Conservation (phyloP, 2,797 vertebrate species). For the Ataeniobius toweri region DNA sequence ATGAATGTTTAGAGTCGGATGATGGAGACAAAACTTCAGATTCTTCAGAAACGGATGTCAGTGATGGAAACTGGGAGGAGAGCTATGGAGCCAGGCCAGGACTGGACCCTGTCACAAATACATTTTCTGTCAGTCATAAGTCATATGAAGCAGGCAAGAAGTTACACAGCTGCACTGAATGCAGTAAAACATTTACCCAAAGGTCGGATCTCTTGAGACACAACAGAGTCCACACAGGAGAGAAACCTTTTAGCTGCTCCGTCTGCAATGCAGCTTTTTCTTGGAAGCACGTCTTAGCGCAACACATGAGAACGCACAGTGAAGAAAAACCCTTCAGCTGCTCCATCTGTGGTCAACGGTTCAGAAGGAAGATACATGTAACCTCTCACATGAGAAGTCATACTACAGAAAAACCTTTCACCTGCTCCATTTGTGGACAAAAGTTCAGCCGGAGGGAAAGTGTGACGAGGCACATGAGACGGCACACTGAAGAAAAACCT, state of each 20-base stretch:
- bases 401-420: conserved; percentile 3
- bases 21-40: neutral
- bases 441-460: conserved; percentile 7
- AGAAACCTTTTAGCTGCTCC: neutral
- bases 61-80: conserved; percentile 2
- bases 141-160: neutral
- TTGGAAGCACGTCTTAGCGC: neutral
- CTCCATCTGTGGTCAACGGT: conserved; percentile 2
- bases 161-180: neutral
- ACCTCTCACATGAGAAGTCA: neutral
- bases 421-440: neutral
- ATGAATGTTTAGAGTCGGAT: neutral
- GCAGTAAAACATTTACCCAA: neutral
- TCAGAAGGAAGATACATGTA: neutral
- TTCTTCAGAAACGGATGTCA: neutral
- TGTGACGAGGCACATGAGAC: conserved; percentile 3
- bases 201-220: conserved; percentile 1
- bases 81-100: neutral
- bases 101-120: neutral
- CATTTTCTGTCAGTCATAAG: neutral
- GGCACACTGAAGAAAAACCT: conserved; percentile 7
- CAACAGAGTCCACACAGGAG: neutral
- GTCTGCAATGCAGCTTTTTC: neutral
- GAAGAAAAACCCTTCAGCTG: conserved; percentile 20
- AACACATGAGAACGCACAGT: conserved; percentile 4